Evolutionary conservation across 2,797 vertebrate genomes (phyloP).

Genomic region (Corythornis leucogaster): DNA sequence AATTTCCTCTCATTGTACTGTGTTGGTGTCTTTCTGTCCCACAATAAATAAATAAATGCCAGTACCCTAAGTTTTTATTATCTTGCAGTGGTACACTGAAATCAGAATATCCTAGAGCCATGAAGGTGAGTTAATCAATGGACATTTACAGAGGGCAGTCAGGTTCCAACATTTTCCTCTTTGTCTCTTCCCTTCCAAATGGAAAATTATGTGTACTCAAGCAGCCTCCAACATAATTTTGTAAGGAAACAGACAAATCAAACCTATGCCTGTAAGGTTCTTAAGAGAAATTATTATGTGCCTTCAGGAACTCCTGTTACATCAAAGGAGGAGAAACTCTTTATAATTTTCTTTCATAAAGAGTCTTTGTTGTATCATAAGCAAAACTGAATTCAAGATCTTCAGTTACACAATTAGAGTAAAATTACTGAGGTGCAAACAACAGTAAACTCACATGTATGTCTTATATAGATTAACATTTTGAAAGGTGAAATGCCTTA

Average conservation of each 20-base stretch:
- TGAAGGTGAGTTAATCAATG: neutral
- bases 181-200: neutral
- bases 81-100: neutral
- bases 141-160: neutral
- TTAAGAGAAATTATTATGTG: neutral
- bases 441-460: neutral
- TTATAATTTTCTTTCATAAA: neutral
- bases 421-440: neutral
- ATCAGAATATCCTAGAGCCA: neutral
- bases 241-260: neutral
- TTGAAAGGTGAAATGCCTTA: neutral
- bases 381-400: neutral
- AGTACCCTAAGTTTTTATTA: neutral
- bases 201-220: neutral
- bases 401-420: neutral
- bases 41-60: slow-evolving; percentile 16
- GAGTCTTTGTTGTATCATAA: neutral
- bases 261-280: neutral
- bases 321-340: neutral
- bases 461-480: neutral
- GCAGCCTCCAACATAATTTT: neutral
- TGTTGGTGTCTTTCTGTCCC: neutral
- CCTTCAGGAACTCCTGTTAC: neutral
- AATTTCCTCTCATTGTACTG: slow-evolving; percentile 55
- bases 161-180: slow-evolving; percentile 2